Evolutionary conservation across 2,797 vertebrate genomes (phyloP).

Genomic region (Ptychadena robeensis): DNA sequence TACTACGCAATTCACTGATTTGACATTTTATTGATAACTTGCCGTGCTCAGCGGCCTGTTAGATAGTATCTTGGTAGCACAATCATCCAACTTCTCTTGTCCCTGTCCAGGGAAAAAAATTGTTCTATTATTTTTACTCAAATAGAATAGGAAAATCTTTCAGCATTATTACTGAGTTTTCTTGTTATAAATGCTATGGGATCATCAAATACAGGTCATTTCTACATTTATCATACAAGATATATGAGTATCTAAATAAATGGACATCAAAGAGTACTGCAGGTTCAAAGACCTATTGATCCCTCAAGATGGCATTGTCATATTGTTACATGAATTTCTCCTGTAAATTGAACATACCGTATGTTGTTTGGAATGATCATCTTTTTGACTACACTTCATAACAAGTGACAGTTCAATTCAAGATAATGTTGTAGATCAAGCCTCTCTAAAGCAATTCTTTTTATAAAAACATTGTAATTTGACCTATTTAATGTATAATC

Average conservation of each 20-base stretch:
- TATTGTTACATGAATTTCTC: background rate
- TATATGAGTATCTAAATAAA: background rate
- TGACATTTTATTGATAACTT: constrained; percentile 62
- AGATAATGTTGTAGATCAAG: background rate
- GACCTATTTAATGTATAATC: no score
- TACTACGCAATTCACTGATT: constrained; percentile 39
- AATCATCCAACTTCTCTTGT: constrained; percentile 34
- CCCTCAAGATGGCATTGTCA: background rate
- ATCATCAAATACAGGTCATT: background rate
- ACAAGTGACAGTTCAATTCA: background rate
- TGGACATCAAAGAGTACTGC: background rate
- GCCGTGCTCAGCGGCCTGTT: constrained; percentile 50
- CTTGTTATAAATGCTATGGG: background rate
- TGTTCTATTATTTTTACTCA: constrained; percentile 16
- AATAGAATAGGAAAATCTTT: constrained; percentile 6
- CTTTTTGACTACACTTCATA: background rate
- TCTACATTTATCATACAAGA: background rate
- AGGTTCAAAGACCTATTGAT: background rate
- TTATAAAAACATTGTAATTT: background rate
- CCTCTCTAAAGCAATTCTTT: no score
- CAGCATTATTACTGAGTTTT: background rate
- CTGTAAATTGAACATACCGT: background rate
- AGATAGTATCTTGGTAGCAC: constrained; percentile 47
- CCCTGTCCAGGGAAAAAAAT: constrained; percentile 42
- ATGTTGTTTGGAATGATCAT: background rate